A percentile compares a stretch with the other conserved stretches of the same genome.
phyloP scores from a whole-genome alignment of 1,140 invertebrate species.

The Tetranychus cinnabarinus region DNA sequence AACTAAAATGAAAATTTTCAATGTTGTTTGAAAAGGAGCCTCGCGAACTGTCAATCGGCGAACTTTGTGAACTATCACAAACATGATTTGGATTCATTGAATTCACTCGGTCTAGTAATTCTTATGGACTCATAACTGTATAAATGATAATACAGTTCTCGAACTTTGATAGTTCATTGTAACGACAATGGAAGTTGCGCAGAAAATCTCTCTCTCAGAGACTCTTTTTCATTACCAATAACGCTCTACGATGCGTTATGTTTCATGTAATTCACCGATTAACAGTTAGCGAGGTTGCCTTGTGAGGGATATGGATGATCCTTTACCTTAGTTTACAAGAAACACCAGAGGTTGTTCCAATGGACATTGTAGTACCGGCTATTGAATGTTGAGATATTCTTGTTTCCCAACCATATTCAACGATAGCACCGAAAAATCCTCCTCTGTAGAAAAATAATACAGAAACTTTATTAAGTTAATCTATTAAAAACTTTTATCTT shows the following conservation, averaged over 20 bases:
- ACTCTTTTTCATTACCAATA: too few species aligned
- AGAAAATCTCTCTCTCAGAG: too few species aligned
- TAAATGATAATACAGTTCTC: too few species aligned
- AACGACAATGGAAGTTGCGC: too few species aligned
- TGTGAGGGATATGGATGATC: neutral
- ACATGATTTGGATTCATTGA: neutral
- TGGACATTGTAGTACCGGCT: conserved; percentile 52
- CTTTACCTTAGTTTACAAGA: conserved; percentile 60
- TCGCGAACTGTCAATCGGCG: neutral
- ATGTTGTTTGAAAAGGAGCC: neutral
- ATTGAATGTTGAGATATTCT: conserved; percentile 69
- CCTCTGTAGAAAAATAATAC: conserved; percentile 27
- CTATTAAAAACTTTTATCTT: neutral
- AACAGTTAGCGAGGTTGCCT: too few species aligned
- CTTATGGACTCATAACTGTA: too few species aligned
- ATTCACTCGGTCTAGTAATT: neutral
- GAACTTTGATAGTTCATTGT: too few species aligned
- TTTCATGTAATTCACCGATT: too few species aligned
- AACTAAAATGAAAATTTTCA: neutral
- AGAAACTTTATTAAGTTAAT: neutral
- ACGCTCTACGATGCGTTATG: too few species aligned
- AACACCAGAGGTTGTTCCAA: conserved; percentile 65
- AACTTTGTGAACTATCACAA: neutral
- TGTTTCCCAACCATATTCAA: conserved; percentile 78
- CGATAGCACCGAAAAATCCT: conserved; percentile 56